Evolutionary conservation across 1,140 invertebrate species (phyloP).

Genomic region (Microplitis demolitor): DNA sequence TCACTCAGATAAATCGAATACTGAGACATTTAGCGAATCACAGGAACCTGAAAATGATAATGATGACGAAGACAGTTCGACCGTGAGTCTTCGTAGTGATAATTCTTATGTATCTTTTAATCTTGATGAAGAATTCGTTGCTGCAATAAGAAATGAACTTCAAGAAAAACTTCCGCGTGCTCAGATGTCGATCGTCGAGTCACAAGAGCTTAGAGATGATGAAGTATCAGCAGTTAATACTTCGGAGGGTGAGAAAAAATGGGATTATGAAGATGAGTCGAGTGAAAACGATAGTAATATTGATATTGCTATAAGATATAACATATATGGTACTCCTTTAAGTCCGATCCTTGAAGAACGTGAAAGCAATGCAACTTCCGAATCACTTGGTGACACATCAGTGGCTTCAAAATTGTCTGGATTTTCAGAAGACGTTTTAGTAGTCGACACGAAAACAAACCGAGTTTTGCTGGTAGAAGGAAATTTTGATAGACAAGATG

Average conservation of each 20-base stretch:
- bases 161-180: conserved; percentile 72
- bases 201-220: conserved; percentile 51
- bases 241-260: conserved; percentile 44
- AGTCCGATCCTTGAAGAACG: conserved; percentile 71
- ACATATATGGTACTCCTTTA: conserved; percentile 64
- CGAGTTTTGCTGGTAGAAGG: conserved; percentile 61
- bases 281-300: conserved; percentile 44
- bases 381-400: conserved; percentile 49
- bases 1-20: not conserved
- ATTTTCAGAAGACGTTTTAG: conserved; percentile 62
- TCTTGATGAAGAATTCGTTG: conserved; percentile 73
- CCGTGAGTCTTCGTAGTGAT: conserved; percentile 53
- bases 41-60: conserved; percentile 33
- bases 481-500: conserved; percentile 20
- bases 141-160: conserved; percentile 72
- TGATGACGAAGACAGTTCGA: conserved; percentile 57
- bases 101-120: conserved; percentile 66
- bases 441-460: conserved; percentile 65
- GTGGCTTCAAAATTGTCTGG: conserved; percentile 48
- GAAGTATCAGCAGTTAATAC: conserved; percentile 44
- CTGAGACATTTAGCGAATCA: not conserved
- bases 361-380: conserved; percentile 54
- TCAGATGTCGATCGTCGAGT: conserved; percentile 62
- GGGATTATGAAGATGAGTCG: conserved; percentile 48
- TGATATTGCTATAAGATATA: conserved; percentile 62